Conservation (phyloP, 2,797 vertebrate species). For the Lagorchestes hirsutus region DNA sequence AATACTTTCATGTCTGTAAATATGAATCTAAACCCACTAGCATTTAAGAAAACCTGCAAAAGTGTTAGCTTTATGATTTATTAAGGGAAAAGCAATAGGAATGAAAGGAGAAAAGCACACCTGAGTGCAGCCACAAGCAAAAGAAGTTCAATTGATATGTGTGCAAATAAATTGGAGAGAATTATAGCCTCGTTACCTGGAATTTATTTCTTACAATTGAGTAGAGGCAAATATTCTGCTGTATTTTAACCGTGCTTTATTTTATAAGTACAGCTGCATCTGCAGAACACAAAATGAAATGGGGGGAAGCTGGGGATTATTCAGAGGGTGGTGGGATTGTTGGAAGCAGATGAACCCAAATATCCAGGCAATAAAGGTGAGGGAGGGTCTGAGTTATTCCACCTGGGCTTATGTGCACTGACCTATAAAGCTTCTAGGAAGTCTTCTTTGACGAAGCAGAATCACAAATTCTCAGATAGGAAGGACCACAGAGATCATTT, state of each 20-base stretch:
- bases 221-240: slow-evolving; percentile 81
- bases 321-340: slow-evolving; percentile 40
- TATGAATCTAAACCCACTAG: slow-evolving; percentile 77
- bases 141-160: slow-evolving; percentile 82
- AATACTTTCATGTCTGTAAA: slow-evolving; percentile 64
- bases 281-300: slow-evolving; percentile 30
- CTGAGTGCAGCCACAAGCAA: slow-evolving; percentile 80
- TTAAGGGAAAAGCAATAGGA: slow-evolving; percentile 84
- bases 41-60: slow-evolving; percentile 80
- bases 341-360: slow-evolving; percentile 6
- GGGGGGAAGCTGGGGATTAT: slow-evolving; percentile 15
- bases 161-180: slow-evolving; percentile 79
- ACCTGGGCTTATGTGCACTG: neutral
- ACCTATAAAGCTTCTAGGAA: neutral
- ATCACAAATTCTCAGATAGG: slow-evolving; percentile 7
- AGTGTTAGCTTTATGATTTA: slow-evolving; percentile 85
- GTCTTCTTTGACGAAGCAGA: slow-evolving; percentile 4
- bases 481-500: neutral
- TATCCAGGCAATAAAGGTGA: slow-evolving; percentile 20
- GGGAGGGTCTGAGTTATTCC: slow-evolving; percentile 7
- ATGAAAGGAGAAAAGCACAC: slow-evolving; percentile 71
- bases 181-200: slow-evolving; percentile 81
- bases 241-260: slow-evolving; percentile 80
- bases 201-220: slow-evolving; percentile 78
- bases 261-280: slow-evolving; percentile 57